phyloP scores from a whole-genome alignment of 2,113 vertebrate genomes.

The Dicrurus megarhynchus region DNA sequence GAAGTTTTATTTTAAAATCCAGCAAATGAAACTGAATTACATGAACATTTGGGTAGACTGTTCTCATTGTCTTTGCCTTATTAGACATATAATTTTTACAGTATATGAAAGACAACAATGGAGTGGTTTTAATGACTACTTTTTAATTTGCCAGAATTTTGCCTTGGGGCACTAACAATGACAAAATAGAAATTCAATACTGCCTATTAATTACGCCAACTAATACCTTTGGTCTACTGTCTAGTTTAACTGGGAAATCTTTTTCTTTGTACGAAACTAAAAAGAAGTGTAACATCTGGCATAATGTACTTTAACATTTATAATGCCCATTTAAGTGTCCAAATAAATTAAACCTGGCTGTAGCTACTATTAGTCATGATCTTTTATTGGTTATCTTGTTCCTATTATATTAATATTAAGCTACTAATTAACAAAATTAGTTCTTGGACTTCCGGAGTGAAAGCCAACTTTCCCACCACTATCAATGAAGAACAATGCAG shows the following conservation, averaged over 20 bases:
- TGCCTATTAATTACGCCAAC: background rate
- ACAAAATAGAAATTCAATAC: background rate
- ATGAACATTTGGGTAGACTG: background rate
- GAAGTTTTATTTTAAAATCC: background rate
- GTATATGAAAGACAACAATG: background rate
- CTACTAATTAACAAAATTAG: background rate
- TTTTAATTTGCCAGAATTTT: background rate
- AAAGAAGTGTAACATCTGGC: background rate
- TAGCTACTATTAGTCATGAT: background rate
- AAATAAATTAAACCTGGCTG: background rate
- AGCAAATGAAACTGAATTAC: background rate
- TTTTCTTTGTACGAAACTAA: background rate
- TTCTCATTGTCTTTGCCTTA: background rate
- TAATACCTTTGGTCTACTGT: background rate
- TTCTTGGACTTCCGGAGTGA: background rate
- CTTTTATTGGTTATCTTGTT: background rate
- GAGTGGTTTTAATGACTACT: background rate
- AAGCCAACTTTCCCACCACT: background rate
- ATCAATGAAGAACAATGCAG: background rate
- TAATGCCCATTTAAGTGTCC: background rate
- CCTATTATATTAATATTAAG: background rate
- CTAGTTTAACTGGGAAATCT: background rate
- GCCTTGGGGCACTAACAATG: background rate
- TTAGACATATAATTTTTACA: background rate
- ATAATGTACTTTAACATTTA: background rate